phyloP scores from a whole-genome alignment of 2,113 vertebrate genomes.

The Noturus placidus region DNA sequence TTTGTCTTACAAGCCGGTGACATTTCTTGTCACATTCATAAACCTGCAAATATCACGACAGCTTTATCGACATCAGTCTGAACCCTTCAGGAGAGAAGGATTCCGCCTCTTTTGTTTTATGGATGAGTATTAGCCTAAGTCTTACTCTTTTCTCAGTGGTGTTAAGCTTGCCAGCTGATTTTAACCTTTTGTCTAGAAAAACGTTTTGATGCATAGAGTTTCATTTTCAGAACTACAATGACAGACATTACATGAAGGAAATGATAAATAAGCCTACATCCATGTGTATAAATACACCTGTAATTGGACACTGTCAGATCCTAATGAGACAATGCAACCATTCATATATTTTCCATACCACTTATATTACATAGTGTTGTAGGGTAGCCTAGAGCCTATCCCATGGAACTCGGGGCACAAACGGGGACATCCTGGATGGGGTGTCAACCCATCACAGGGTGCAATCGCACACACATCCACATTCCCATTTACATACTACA shows the following conservation, averaged over 20 bases:
- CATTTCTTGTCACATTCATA: not conserved
- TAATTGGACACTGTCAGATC: not conserved
- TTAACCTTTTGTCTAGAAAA: not conserved
- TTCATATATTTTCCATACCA: too few species aligned
- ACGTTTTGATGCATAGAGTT: not conserved
- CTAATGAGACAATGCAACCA: not conserved
- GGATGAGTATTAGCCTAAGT: not conserved
- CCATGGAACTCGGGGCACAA: too few species aligned
- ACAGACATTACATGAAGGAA: not conserved
- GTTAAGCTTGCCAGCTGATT: not conserved
- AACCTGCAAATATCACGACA: not conserved
- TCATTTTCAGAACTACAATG: not conserved
- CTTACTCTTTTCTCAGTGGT: not conserved
- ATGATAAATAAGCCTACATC: not conserved
- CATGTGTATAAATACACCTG: not conserved
- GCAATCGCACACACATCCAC: too few species aligned
- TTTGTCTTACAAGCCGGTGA: not conserved
- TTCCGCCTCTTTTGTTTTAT: slow-evolving; percentile 16
- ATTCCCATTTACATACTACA: too few species aligned
- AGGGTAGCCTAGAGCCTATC: too few species aligned
- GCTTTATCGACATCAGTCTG: not conserved
- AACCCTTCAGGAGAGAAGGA: slow-evolving; percentile 3
- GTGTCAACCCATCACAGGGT: too few species aligned
- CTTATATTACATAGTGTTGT: too few species aligned
- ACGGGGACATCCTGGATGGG: too few species aligned